These are phyloP conservation scores for Pipistrellus pipistrellus DNA, from an alignment of 2,797 vertebrate genomes.

Conservation along the genomic window DNA sequence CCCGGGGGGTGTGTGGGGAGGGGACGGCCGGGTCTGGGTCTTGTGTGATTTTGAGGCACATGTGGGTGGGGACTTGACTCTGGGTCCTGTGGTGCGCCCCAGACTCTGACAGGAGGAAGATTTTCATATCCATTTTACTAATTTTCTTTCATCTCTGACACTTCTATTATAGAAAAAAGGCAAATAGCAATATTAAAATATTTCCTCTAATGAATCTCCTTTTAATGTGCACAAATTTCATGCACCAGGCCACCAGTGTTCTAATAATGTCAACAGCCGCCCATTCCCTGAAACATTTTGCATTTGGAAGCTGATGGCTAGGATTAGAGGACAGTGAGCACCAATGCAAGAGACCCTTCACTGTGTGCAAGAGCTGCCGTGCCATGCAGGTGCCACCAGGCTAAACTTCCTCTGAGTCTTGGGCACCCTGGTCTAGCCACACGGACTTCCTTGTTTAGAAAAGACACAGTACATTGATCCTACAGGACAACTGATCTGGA, in stretches of 20 bases:
- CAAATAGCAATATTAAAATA: no score
- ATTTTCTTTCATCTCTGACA: no score
- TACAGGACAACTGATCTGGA: constrained; percentile 36
- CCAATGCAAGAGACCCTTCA: background rate
- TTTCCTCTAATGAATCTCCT: no score
- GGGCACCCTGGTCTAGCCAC: background rate
- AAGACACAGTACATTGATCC: background rate
- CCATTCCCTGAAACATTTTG: background rate
- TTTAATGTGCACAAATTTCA: no score
- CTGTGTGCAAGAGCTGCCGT: background rate
- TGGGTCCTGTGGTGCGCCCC: no score
- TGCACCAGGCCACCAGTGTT: background rate
- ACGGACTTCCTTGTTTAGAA: background rate
- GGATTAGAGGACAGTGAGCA: background rate
- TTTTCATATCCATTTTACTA: no score
- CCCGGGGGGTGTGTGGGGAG: no score
- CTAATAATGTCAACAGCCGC: background rate
- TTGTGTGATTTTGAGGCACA: no score
- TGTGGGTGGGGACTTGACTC: no score
- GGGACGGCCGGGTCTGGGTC: no score
- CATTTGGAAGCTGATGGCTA: background rate
- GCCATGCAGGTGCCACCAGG: background rate
- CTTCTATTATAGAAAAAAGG: no score
- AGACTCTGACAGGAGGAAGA: no score
- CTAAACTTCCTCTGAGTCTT: background rate